Conservation (phyloP, 2,888 invertebrate genomes). For the Ennomos fuscantarius region DNA sequence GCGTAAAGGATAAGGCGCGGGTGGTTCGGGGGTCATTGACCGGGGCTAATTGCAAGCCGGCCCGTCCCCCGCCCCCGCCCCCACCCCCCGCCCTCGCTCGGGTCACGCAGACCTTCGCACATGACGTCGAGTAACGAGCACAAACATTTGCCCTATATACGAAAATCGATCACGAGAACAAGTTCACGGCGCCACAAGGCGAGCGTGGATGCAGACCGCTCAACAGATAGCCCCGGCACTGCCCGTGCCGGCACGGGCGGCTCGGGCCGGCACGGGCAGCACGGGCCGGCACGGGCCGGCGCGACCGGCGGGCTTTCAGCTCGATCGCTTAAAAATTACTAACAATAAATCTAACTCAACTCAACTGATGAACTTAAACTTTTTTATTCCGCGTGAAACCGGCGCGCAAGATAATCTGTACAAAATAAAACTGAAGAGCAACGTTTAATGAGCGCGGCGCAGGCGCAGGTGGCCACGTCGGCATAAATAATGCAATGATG, state of each 20-base stretch:
- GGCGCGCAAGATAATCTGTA: constrained; percentile 8
- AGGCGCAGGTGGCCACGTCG: neutral
- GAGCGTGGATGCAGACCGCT: constrained; percentile 6
- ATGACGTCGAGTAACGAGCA: constrained; percentile 55
- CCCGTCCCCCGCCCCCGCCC: constrained; percentile 36
- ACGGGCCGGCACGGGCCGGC: neutral
- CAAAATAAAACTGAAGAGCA: constrained; percentile 12
- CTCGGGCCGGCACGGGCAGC: neutral
- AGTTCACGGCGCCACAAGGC: constrained; percentile 58
- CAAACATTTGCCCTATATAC: constrained; percentile 71
- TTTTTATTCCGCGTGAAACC: constrained; percentile 17
- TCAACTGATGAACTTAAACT: constrained; percentile 6
- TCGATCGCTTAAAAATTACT: constrained; percentile 2
- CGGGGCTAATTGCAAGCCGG: constrained; percentile 73
- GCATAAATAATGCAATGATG: constrained; percentile 13
- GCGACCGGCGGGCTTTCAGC: neutral
- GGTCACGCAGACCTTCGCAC: constrained; percentile 73
- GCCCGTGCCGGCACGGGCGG: neutral
- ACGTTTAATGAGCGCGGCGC: constrained; percentile 19
- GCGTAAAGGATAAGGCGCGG: constrained; percentile 36
- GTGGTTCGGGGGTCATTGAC: constrained; percentile 67
- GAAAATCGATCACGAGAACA: constrained; percentile 77
- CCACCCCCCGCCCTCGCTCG: constrained; percentile 41
- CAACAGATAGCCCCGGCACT: neutral
- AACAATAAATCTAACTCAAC: constrained; percentile 8